Base-by-base conservation (phyloP, 1,140 invertebrate genomes). In the Oscheius sp. region DNA sequence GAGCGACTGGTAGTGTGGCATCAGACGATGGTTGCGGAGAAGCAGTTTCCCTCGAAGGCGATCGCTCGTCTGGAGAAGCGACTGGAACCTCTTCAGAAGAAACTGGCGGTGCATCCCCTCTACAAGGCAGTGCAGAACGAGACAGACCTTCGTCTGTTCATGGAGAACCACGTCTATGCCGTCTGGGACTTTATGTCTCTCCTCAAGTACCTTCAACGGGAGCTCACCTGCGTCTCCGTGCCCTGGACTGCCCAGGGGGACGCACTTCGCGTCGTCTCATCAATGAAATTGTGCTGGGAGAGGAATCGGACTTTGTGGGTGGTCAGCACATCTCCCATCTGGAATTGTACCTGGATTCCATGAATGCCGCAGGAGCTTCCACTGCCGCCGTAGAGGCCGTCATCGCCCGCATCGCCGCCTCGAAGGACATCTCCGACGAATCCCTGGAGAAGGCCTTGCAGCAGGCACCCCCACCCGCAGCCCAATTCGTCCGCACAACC, bases 101-200 rank as follows among this genome's bases (percentile, higher is more conserved):
- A 70, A 38, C 49, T 76, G 10, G 73, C 29, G 3, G 38, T 42
- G 10, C 68, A 75, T 34, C 69, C 73, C 23, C 42, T 74, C 32
- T 74, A 74, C 46, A 52, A 58, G 20, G 67, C 67, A 15, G 52
- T 74, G 13, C 26, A 64, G 29, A 42, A 58, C 31, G 45, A 74
- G 15, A 68, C 55, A 20, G 72, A 74, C 26, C 59, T 74, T 7
- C 69, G 67, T 15, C 46, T 31, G 45, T 74, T 74, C 68, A 74
- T 74, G 72, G n/a, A 55, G 26, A 74, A 74, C 49, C 72, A 74
- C 45, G 66, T 74, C 20, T 74, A 55, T 26, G 72, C 72, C 31
- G 72, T 74, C 28, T 74, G 72, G 72, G 72, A 74, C 52, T 74
- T 74, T 66, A 74, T 74, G 72, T 59, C 46, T 18, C 66, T 74